Conservation (phyloP, 2,113 vertebrate genomes). For the Megaceryle maxima region DNA sequence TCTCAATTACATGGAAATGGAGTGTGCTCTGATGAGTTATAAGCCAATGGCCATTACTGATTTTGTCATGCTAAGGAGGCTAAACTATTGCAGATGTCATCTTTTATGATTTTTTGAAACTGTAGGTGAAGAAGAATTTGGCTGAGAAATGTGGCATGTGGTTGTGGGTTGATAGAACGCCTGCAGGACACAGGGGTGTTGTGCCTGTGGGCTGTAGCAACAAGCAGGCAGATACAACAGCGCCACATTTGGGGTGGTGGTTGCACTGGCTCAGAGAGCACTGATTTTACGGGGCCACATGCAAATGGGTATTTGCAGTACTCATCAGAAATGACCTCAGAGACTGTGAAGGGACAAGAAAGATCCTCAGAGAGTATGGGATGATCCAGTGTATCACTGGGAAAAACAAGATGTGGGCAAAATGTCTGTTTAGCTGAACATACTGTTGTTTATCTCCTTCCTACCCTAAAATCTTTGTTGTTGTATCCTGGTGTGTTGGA, state of each 20-base stretch:
- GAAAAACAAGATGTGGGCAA: not conserved
- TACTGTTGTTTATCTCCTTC: not conserved
- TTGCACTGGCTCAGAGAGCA: not conserved
- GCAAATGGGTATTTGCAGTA: not conserved
- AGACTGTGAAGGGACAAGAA: not conserved
- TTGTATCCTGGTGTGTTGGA: not conserved
- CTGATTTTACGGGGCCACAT: not conserved
- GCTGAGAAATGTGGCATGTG: not conserved
- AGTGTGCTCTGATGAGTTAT: not conserved
- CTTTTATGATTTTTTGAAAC: not conserved
- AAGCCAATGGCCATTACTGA: conserved; percentile 45
- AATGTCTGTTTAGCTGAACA: not conserved
- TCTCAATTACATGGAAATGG: conserved; percentile 60
- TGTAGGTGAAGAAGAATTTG: conserved; percentile 2
- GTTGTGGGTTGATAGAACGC: not conserved
- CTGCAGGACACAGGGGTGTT: not conserved
- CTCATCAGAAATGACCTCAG: not conserved
- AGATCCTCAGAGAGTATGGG: not conserved
- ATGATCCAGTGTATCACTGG: not conserved
- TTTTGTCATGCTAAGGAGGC: conserved; percentile 28
- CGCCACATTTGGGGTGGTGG: accelerated
- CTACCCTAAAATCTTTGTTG: not conserved
- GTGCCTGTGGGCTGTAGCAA: not conserved
- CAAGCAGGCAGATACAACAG: not conserved
- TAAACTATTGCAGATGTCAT: conserved; percentile 39